Evolutionary conservation across 1,140 invertebrate species (phyloP).

Genomic region (Argopecten irradians): DNA sequence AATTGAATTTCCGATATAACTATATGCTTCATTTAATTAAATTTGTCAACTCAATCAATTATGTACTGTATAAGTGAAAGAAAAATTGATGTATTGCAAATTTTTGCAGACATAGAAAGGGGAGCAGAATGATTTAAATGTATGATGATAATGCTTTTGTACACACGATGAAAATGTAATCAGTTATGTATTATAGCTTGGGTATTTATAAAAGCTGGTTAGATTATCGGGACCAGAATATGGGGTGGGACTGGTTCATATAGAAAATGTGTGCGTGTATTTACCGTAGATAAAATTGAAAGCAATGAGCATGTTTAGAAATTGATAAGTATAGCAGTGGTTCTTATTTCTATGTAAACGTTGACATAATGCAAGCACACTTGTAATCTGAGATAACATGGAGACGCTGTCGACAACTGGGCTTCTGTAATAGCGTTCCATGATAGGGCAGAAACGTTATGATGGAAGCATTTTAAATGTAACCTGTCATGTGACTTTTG

Average conservation of each 20-base stretch:
- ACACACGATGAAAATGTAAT: slow-evolving; percentile 18
- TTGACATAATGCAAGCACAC: slow-evolving; percentile 16
- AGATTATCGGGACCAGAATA: neutral
- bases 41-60: neutral
- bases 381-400: neutral
- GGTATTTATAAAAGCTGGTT: neutral
- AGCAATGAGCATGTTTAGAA: neutral
- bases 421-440: neutral
- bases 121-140: neutral
- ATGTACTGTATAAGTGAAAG: neutral
- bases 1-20: neutral
- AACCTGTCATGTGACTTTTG: neutral
- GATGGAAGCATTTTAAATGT: slow-evolving; percentile 18
- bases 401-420: neutral
- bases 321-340: neutral
- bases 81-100: neutral
- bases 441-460: neutral
- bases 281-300: neutral
- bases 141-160: neutral
- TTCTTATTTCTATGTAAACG: neutral
- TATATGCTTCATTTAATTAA: neutral
- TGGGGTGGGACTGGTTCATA: neutral
- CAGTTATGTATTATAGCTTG: neutral
- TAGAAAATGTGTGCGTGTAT: neutral
- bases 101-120: neutral